Evolutionary conservation across 1,140 invertebrate genomes (phyloP), one percentile per base, ranked within the genome.

Genomic region (Platyscapa corneri): DNA sequence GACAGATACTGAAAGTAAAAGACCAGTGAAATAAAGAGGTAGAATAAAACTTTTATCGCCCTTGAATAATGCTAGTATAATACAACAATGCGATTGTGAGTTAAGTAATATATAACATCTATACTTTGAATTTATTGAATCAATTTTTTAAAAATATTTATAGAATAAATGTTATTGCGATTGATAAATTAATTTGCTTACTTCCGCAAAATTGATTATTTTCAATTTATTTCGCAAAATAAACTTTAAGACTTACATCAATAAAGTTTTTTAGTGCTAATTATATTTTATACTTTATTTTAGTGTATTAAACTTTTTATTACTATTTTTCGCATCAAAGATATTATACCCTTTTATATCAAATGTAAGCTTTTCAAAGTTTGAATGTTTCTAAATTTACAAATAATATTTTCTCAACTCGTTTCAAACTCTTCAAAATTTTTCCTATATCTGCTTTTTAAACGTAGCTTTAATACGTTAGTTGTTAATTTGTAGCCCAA

Each of bases 1-100:
- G 46, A 77, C 46, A 53, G n/a, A 77, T 49, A 77, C n/a, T 53
- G 46, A 77, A 56, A 77, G 75, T 53, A 56, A 77, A 56, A 77
- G 75, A 77, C 42, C 75, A 53, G 46, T 56, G 42, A 34, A 77
- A 77, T 77, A 77, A 77, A 77, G 75, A 56, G 75, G 75, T 77
- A 34, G 75, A 77, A 56, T 74, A 42, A 77, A 49, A 77, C 34
- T 78, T 78, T 78, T 78, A 78, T 78, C 76, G 49, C 32, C 76
- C 76, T 64, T 78, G 18, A 32, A 77, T 53, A 77, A 77, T 77
- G 46, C 46, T 32, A 27, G 39, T 49, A 14, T 46, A 16, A 67
- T 1, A 67, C 32, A 67, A 67, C 64, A 67, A 67, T 70, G 67
- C 16, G 67, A 37, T 20, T 70, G 67, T 7, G 67, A 37, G 67